phyloP scores from a whole-genome alignment of 2,797 vertebrate genomes.

The Melanotaenia boesemani region DNA sequence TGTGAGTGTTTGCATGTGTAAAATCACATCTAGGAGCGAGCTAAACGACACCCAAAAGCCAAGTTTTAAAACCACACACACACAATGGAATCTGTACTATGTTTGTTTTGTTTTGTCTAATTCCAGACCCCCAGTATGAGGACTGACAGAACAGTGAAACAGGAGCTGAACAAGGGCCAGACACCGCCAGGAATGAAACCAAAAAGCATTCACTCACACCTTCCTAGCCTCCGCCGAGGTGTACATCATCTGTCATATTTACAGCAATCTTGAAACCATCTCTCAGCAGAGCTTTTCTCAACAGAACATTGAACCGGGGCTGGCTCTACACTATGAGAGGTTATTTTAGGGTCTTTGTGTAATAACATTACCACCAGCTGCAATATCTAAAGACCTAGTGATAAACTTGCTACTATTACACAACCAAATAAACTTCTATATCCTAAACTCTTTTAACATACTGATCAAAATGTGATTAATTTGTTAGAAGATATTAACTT shows the following conservation, averaged over 20 bases:
- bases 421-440: background rate
- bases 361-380: constrained; percentile 19
- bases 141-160: constrained; percentile 69
- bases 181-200: constrained; percentile 55
- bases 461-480: background rate
- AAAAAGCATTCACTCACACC: constrained; percentile 58
- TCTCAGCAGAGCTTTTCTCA: constrained; percentile 34
- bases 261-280: constrained; percentile 51
- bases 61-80: constrained; percentile 64
- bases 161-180: constrained; percentile 69
- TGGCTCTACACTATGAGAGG: constrained; percentile 1
- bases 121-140: constrained; percentile 73
- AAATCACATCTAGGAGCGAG: constrained; percentile 60
- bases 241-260: constrained; percentile 59
- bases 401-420: constrained; percentile 12
- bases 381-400: constrained; percentile 8
- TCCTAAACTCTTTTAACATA: background rate
- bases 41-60: constrained; percentile 44
- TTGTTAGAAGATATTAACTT: background rate
- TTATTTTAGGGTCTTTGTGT: constrained; percentile 23
- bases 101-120: constrained; percentile 70
- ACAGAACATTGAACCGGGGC: background rate
- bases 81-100: constrained; percentile 76
- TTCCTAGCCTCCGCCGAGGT: constrained; percentile 33
- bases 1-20: constrained; percentile 38